A percentile compares a stretch with the other conserved stretches of the same genome.
Conservation (phyloP, 1,140 invertebrate genomes). For the Globodera rostochiensis region DNA sequence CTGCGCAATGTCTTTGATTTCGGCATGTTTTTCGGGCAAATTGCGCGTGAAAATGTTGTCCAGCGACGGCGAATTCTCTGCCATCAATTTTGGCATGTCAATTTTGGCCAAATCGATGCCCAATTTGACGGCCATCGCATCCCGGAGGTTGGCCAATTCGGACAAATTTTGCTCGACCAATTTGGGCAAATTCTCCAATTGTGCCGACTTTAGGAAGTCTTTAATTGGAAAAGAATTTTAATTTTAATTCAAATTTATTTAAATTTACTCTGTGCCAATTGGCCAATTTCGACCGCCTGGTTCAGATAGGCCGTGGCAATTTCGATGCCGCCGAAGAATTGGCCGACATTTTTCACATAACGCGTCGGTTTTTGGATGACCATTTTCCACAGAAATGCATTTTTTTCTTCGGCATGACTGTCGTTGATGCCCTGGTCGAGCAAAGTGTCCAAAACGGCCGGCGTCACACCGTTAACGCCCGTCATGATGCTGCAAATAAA, state of each 20-base stretch:
- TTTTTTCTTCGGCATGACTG: background rate
- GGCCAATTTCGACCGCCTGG: background rate
- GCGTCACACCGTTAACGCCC: background rate
- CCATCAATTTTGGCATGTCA: no score
- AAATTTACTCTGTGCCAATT: background rate
- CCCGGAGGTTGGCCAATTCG: no score
- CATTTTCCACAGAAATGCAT: background rate
- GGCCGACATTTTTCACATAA: background rate
- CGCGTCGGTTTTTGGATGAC: background rate
- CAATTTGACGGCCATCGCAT: no score
- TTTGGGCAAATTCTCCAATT: background rate
- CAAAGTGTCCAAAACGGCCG: background rate
- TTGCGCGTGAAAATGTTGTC: no score
- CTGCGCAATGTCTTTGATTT: no score
- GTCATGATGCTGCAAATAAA: background rate
- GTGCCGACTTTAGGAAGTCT: background rate
- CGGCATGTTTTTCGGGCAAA: no score
- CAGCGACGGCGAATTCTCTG: no score
- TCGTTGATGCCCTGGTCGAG: background rate
- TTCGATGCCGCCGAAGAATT: background rate
- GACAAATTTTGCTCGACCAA: no score
- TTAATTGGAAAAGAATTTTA: no score
- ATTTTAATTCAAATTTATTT: no score
- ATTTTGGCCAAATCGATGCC: no score
- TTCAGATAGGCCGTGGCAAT: background rate